Base-by-base conservation (phyloP, 1,140 invertebrate genomes). In the Sogatella furcifera region DNA sequence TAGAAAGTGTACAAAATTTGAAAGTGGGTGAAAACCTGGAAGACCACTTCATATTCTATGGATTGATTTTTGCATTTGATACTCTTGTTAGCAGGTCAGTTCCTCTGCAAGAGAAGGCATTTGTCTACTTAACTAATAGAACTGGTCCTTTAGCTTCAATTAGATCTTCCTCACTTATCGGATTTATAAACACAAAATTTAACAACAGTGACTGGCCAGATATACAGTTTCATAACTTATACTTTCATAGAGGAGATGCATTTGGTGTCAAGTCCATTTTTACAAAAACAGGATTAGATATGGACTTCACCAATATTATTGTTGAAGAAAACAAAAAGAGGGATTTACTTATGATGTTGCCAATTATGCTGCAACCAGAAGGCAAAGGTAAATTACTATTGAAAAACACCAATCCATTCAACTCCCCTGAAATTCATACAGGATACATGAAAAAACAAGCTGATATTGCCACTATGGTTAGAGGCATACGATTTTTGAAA, bases 251-350 rank as follows among this genome's bases (percentile, higher is more conserved):
- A 21, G 38, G 52, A 24, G 17, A 15, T 6, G 17, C 43, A 41
- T 0, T 88, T 86, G 67, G 81, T 74, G 44, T 86, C 86, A 0
- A 87, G 90, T 64, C 84, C 88, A 0, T 71, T 4, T 14, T 19
- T 10, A 10, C 14, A 17, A 55, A 52, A 14, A 14, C 62, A 13
- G 61, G 54, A 57, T 15, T 91, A 1, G 83, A 80, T 0, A 82
- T 89, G 57, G 84, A 86, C 34, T 89, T 88, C 66, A 87, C 87
- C 64, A 78, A 86, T 28, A 79, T 59, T 41, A 65, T 61, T 46
- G 14, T 60, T 22, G 38, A 60, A 9, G 42, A 71, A 34, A 79
- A 82, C 61, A 84, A 80, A 46, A 70, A 74, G 28, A 70, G 72
- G 10, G 81, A 86, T 65, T 78, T 77, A 13, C 85, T 82, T 59